phyloP scores from a whole-genome alignment of 2,888 invertebrate genomes.

The Drosophila paranaensis region DNA sequence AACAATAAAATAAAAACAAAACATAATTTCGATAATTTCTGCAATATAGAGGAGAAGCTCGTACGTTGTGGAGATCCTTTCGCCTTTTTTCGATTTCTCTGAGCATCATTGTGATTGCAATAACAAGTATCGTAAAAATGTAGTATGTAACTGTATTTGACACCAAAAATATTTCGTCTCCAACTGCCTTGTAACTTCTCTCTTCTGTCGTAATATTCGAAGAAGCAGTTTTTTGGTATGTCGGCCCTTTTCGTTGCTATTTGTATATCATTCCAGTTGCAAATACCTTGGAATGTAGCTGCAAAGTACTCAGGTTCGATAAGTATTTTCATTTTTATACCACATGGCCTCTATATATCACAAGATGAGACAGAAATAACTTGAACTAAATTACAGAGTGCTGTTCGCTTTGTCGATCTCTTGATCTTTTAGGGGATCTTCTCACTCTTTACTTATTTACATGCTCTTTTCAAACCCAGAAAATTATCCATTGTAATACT shows the following conservation, averaged over 20 bases:
- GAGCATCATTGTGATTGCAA: background rate
- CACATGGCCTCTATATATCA: slow-evolving; percentile 50
- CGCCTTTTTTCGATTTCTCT: background rate
- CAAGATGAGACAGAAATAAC: slow-evolving; percentile 19
- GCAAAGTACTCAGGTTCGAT: slow-evolving; percentile 40
- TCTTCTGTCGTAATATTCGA: background rate
- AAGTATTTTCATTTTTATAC: slow-evolving; percentile 59
- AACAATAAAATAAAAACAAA: slow-evolving; percentile 50
- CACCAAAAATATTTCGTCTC: background rate
- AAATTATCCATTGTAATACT: background rate
- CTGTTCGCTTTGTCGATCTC: background rate
- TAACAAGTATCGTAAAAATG: background rate
- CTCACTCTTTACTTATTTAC: slow-evolving; percentile 8
- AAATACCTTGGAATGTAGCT: slow-evolving; percentile 34
- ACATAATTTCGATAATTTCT: slow-evolving; percentile 53
- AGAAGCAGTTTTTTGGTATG: background rate
- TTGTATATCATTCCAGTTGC: slow-evolving; percentile 14
- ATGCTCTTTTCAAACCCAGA: background rate
- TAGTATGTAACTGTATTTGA: background rate
- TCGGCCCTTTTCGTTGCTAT: slow-evolving; percentile 7
- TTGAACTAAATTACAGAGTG: slow-evolving; percentile 1
- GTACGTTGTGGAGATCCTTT: background rate
- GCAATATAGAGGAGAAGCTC: slow-evolving; percentile 17
- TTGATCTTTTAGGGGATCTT: background rate
- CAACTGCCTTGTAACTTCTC: background rate